Evolutionary conservation across 2,888 invertebrate species (phyloP), one percentile per base, ranked within the genome.

Genomic region (Adelphocoris suturalis): DNA sequence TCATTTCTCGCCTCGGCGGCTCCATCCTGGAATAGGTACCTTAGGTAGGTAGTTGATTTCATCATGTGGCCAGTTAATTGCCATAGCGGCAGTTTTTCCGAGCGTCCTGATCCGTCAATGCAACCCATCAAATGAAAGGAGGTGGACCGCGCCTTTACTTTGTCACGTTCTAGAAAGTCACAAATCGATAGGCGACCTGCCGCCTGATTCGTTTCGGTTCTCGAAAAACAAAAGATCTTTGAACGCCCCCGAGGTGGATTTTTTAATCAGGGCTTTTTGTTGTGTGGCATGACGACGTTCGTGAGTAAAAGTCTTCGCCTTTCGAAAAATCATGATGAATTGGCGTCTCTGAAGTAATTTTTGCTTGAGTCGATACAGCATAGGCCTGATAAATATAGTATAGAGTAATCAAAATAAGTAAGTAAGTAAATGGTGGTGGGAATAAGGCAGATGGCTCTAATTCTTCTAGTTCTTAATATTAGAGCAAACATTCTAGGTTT

Each of bases 111-210:
- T 57, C n/a, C n/a, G 0, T 57, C 14, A 23, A 23, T 68, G 68
- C 68, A 19, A 68, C 68, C 68, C 68, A 68, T 23, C 68, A 68
- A 68, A 68, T 23, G 68, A 68, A 23, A 68, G 68, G 68, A 68
- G 19, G 0, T 68, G 19, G 27, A 0, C 68, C 0, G 11, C 23
- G 68, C 23, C 11, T 61, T 52, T 52, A 52, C 52, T 52, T 57
- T 68, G 68, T 68, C 68, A 68, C 68, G 68, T 68, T 68, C 68
- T 68, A 68, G 68, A 68, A 68, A 68, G 68, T 68, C 68, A 23
- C 68, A 68, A 68, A 68, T 68, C 68, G 68, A 68, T 68, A 68
- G 23, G n/a, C n/a, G 57, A 68, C 68, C 68, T 68, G 68, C 7
- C 13, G 23, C 23, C 23, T 23, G 68, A 68, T 68, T 68, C 19